phyloP scores from a whole-genome alignment of 2,888 invertebrate genomes.

The Geotrupes spiniger region DNA sequence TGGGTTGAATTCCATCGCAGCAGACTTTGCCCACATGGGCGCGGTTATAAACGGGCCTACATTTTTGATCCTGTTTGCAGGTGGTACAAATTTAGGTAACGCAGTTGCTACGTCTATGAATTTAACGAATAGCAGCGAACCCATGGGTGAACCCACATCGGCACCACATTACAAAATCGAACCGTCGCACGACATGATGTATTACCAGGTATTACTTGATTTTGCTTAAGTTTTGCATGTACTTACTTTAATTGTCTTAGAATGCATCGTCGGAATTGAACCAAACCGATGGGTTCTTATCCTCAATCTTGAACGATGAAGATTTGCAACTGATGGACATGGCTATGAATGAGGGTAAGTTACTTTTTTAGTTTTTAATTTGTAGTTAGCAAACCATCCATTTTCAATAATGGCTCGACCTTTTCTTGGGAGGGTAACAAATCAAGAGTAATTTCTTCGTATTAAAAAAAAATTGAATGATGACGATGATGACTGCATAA shows the following conservation, averaged over 20 bases:
- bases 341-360: constrained; percentile 83
- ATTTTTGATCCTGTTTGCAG: constrained; percentile 30
- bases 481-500: no score
- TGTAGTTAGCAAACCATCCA: no score
- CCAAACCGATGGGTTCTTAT: constrained; percentile 82
- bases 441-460: no score
- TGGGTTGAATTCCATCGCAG: no score
- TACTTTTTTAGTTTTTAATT: not conserved
- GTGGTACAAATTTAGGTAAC: constrained; percentile 66
- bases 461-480: no score
- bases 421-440: no score
- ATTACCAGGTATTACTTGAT: constrained; percentile 66
- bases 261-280: constrained; percentile 65
- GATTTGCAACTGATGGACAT: constrained; percentile 89
- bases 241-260: constrained; percentile 38
- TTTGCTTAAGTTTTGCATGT: constrained; percentile 1
- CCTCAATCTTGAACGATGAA: constrained; percentile 84
- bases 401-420: no score
- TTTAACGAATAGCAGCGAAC: constrained; percentile 71
- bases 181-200: constrained; percentile 70
- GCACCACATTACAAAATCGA: constrained; percentile 67
- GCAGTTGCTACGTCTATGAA: constrained; percentile 78
- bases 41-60: not conserved
- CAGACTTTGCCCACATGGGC: no score
- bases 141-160: constrained; percentile 58